Base-by-base conservation (phyloP, 2,888 invertebrate genomes). In the Hirtodrosophila confusa region DNA sequence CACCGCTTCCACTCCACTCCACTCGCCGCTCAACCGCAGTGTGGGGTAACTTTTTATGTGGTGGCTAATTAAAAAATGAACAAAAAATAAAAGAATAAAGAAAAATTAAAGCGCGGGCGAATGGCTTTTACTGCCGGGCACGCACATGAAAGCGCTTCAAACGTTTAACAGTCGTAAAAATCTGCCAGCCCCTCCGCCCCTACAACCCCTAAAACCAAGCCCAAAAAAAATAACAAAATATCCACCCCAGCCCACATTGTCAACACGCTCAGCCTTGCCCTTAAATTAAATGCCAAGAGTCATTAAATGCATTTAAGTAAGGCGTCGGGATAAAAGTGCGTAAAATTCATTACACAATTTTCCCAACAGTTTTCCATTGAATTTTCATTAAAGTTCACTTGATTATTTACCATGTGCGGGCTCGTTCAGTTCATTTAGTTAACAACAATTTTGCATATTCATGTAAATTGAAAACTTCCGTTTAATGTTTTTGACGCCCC, bases 1-100 rank as follows among this genome's bases (percentile, higher is more conserved):
- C 33, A 29, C 9, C 7, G 12, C 5, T 17, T 31, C 5, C 41
- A 9, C 36, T 11, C 6, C 41, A 10, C 12, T 41, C 33, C 33
- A 12, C 49, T 40, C 48, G 37, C 23, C 23, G 27, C 40, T 9
- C 36, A 39, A 41, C 44, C 55, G 23, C 61, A 50, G 49, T 67
- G 75, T 60, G 71, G 69, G 69, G 69, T 78, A 74, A 69, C 70
- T 76, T 85, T 85, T 84, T 78, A 61, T 85, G 76, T 72, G 86
- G 56, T 71, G 72, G 84, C 88, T 85, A 85, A 85, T 85, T 85
- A 87, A 86, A 87, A 84, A 84, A 73, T 66, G 67, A 85, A 69
- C 55, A 40, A 48, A 50, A 63, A 47, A 64, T 44, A 62, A 37
- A 56, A 43, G 65, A 31, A 31, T 8, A 31, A 31, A 31, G 31